A percentile compares a stretch with the other conserved stretches of the same genome.
phyloP scores from a whole-genome alignment of 2,797 vertebrate species.

The Ambastaia sidthimunki region DNA sequence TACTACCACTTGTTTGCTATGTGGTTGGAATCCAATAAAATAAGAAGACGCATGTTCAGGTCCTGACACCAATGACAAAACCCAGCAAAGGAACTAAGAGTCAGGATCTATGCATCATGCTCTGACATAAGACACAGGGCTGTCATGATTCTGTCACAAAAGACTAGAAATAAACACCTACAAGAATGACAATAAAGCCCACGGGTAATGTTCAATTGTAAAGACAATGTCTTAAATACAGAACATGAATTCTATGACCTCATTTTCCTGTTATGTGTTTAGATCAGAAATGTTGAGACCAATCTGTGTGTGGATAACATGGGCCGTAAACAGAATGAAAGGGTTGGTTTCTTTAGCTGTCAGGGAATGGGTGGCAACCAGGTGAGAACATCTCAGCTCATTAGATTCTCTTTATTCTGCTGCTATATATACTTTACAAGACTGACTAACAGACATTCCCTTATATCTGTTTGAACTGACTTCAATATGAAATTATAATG shows the following conservation, averaged over 20 bases:
- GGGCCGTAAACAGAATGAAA: constrained; percentile 98
- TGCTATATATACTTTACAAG: neutral
- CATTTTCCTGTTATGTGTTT: too few relatives aligned
- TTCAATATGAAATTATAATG: neutral
- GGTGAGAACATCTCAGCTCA: constrained; percentile 76
- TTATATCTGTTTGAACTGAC: neutral
- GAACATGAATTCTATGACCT: too few relatives aligned
- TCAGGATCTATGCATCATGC: too few relatives aligned
- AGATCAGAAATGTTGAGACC: constrained; percentile 98
- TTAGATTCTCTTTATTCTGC: neutral
- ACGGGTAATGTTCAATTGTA: too few relatives aligned
- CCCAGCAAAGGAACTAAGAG: neutral
- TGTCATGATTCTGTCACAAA: too few relatives aligned
- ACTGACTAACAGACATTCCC: too few relatives aligned
- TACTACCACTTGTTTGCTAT: too few relatives aligned
- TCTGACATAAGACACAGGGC: neutral
- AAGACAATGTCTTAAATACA: too few relatives aligned
- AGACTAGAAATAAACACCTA: too few relatives aligned
- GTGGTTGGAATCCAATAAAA: too few relatives aligned
- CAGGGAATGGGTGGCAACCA: constrained; percentile 99
- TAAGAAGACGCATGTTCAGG: neutral
- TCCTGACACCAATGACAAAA: neutral
- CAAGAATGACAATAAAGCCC: too few relatives aligned
- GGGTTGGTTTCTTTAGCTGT: constrained; percentile 98
- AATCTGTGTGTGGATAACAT: constrained; percentile 99